A percentile compares a stretch with the other conserved stretches of the same genome.
These are phyloP conservation scores for Tetramorium bicarinatum DNA, from an alignment of 2,888 invertebrate species.

Conservation along the genomic window DNA sequence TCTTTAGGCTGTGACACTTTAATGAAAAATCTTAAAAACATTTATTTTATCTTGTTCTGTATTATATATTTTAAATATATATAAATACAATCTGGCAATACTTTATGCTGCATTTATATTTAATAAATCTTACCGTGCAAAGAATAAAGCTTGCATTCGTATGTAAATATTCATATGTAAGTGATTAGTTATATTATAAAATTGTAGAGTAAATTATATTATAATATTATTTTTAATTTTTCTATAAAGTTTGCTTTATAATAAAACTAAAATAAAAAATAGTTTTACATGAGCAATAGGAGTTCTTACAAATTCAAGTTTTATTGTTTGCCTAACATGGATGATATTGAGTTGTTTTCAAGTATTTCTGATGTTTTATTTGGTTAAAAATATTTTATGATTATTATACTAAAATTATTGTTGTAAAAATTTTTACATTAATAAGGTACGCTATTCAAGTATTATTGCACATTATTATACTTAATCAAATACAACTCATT, in stretches of 20 bases:
- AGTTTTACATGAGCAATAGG: background rate
- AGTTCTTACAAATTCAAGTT: conserved; percentile 30
- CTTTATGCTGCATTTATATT: conserved; percentile 36
- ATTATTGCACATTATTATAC: conserved; percentile 17
- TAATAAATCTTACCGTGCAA: conserved; percentile 13
- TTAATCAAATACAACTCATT: conserved; percentile 40
- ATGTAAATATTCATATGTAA: background rate
- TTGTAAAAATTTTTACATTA: background rate
- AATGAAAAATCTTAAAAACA: background rate
- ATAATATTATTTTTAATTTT: background rate
- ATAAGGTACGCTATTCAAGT: background rate
- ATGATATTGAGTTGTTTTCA: conserved; percentile 46
- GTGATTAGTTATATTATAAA: too few relatives aligned
- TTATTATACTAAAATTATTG: conserved; percentile 6
- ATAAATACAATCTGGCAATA: background rate
- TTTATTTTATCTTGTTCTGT: background rate
- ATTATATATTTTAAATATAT: background rate
- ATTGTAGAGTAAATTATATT: background rate
- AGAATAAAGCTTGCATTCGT: conserved; percentile 39
- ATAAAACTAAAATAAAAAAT: background rate
- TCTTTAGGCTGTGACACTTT: background rate
- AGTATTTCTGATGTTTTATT: conserved; percentile 1
- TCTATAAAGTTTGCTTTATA: background rate
- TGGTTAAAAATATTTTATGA: background rate
- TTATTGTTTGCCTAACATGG: conserved; percentile 18